Evolutionary conservation across 2,888 invertebrate genomes (phyloP).

Genomic region (Hymenopus coronatus): DNA sequence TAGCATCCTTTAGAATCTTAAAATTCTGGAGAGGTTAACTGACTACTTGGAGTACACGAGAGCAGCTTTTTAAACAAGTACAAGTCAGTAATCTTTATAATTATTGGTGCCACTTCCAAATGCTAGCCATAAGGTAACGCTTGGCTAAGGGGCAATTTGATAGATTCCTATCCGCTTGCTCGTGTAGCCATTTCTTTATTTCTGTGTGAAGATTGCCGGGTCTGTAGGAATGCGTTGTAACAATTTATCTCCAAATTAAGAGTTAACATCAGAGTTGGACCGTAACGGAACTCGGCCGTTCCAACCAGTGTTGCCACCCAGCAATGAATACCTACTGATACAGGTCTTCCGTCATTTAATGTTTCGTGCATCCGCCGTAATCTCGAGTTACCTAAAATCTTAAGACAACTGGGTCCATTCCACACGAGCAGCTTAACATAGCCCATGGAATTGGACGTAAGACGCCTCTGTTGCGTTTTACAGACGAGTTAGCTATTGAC

Average conservation of each 20-base stretch:
- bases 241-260: background rate
- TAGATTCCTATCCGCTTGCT: background rate
- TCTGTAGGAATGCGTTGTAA: background rate
- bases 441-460: too few relatives aligned
- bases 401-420: too few relatives aligned
- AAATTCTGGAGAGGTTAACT: background rate
- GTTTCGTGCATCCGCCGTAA: too few relatives aligned
- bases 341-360: too few relatives aligned
- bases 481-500: too few relatives aligned
- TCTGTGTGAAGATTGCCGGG: background rate
- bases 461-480: too few relatives aligned
- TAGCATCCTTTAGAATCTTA: background rate
- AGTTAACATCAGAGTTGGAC: background rate
- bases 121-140: background rate
- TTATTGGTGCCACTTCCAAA: background rate
- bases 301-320: background rate
- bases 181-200: background rate
- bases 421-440: too few relatives aligned
- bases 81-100: background rate
- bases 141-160: background rate
- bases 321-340: background rate
- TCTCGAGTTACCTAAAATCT: too few relatives aligned
- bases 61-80: background rate
- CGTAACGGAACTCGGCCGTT: background rate
- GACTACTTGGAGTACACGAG: background rate